Conservation (phyloP, 1,140 invertebrate species). For the Rhyacophila brunnea region DNA sequence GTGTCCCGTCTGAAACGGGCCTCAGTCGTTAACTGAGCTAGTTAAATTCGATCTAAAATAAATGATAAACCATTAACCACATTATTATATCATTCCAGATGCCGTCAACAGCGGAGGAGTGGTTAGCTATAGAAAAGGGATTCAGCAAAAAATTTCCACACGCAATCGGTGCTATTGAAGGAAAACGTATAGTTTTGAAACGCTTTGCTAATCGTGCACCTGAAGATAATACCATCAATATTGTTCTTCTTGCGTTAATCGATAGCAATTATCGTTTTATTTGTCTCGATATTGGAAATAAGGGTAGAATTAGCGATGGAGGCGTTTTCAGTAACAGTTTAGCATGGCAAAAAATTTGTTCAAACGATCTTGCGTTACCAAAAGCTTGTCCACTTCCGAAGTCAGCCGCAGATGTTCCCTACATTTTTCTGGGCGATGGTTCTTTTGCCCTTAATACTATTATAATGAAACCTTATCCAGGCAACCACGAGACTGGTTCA, state of each 20-base stretch:
- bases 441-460: conserved; percentile 48
- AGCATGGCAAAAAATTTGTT: conserved; percentile 24
- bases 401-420: conserved; percentile 33
- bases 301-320: conserved; percentile 21
- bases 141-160: conserved; percentile 5
- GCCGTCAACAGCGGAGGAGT: conserved; percentile 1
- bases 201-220: neutral
- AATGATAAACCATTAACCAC: too few species aligned
- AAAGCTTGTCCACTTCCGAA: conserved; percentile 34
- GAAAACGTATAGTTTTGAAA: neutral
- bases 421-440: conserved; percentile 52
- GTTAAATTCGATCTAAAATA: too few species aligned
- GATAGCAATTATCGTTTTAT: conserved; percentile 36
- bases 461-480: conserved; percentile 49
- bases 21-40: too few species aligned
- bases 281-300: conserved; percentile 33
- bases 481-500: conserved; percentile 32
- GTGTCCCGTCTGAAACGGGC: too few species aligned
- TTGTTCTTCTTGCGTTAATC: conserved; percentile 35
- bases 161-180: neutral
- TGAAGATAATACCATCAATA: conserved; percentile 19
- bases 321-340: conserved; percentile 24
- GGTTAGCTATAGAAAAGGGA: neutral
- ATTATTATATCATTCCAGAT: too few species aligned
- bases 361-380: conserved; percentile 37